phyloP scores from a whole-genome alignment of 2,113 vertebrate genomes.

The Nothocercus nigrocapillus region DNA sequence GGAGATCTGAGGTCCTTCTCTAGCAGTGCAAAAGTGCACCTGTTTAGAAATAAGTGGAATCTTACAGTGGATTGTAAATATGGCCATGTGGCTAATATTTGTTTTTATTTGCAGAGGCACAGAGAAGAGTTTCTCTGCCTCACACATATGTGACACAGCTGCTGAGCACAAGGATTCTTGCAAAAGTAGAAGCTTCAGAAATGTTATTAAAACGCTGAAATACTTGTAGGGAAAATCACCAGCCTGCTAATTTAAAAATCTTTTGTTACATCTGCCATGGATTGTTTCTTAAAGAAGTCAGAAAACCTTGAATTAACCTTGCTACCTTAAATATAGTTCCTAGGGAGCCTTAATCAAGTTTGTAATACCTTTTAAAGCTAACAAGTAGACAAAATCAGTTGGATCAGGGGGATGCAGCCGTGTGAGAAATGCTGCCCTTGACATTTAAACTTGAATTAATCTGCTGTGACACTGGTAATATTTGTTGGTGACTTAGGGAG shows the following conservation, averaged over 20 bases:
- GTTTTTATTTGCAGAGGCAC: not conserved
- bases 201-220: not conserved
- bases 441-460: constrained; percentile 60
- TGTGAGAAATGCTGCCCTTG: not conserved
- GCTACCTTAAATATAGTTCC: constrained; percentile 15
- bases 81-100: not conserved
- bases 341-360: constrained; percentile 8
- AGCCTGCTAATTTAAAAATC: not conserved
- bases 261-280: not conserved
- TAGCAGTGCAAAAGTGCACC: not conserved
- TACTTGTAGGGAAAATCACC: not conserved
- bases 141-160: not conserved
- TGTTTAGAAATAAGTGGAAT: not conserved
- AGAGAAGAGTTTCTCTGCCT: not conserved
- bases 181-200: not conserved
- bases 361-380: not conserved
- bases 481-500: constrained; percentile 45
- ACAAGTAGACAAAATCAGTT: not conserved
- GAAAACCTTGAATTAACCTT: constrained; percentile 51
- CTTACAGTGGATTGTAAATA: not conserved
- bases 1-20: not conserved
- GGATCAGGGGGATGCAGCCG: not conserved
- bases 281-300: constrained; percentile 17
- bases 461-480: constrained; percentile 23
- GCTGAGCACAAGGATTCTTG: not conserved